Conservation (phyloP, 64 coral and sea anemone species). For the Exaiptasia diaphana region DNA sequence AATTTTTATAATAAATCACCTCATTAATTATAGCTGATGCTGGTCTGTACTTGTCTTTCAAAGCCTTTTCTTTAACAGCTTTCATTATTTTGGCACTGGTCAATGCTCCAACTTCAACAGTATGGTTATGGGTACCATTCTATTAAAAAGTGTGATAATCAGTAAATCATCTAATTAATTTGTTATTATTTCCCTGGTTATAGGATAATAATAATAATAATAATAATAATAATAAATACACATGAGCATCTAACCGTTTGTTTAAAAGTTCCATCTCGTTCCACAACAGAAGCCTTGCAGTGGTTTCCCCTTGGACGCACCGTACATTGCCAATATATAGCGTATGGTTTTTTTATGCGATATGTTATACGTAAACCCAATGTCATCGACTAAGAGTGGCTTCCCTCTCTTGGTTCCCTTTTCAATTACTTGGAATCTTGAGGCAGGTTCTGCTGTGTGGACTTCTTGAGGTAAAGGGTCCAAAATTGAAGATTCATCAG, state of each 20-base stretch:
- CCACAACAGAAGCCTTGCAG: neutral
- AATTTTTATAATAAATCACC: neutral
- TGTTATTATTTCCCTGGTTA: too few species aligned
- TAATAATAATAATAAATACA: too few species aligned
- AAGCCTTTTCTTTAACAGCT: neutral
- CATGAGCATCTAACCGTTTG: too few species aligned
- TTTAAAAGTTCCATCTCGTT: neutral
- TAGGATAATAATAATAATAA: too few species aligned
- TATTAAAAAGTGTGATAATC: too few species aligned
- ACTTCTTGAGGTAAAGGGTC: neutral
- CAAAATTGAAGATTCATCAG: neutral
- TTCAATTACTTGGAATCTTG: neutral
- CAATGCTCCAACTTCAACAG: neutral
- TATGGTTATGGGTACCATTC: neutral
- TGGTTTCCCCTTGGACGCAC: neutral
- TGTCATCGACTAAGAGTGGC: slow-evolving; percentile 11
- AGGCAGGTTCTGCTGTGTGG: neutral
- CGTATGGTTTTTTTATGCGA: neutral
- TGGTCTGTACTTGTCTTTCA: slow-evolving; percentile 16
- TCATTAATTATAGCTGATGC: slow-evolving; percentile 30
- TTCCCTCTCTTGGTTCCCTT: neutral
- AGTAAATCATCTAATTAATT: too few species aligned
- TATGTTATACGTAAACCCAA: slow-evolving; percentile 12
- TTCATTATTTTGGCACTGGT: neutral
- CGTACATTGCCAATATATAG: slow-evolving; percentile 38